phyloP scores from a whole-genome alignment of 2,113 vertebrate genomes.

The Tyrannus savana region DNA sequence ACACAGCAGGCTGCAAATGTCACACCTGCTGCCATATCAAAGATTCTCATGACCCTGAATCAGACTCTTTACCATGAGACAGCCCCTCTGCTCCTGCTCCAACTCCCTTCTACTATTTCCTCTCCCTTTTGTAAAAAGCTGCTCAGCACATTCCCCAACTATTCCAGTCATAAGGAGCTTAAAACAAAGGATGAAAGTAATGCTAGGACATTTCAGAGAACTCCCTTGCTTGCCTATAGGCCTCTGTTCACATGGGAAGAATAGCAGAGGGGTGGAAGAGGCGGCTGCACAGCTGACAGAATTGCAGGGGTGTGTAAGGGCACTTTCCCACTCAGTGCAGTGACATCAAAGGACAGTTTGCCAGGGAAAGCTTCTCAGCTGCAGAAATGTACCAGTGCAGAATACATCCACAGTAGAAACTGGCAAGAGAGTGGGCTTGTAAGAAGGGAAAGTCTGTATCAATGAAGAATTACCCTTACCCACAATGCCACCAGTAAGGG shows the following conservation, averaged over 20 bases:
- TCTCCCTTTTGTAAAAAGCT: not conserved
- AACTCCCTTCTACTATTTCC: not conserved
- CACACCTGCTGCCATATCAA: not conserved
- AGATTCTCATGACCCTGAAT: not conserved
- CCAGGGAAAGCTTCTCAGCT: not conserved
- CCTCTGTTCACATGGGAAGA: not conserved
- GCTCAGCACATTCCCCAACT: not conserved
- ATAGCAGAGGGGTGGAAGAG: not conserved
- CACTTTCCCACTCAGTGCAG: not conserved
- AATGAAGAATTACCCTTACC: not conserved
- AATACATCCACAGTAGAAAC: not conserved
- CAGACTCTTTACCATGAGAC: not conserved
- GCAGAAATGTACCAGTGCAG: not conserved
- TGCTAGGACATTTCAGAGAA: not conserved
- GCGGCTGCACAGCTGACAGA: not conserved
- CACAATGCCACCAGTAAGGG: not conserved
- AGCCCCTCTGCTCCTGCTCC: not conserved
- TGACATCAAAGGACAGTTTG: not conserved
- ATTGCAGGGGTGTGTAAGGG: not conserved
- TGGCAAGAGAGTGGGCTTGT: rapidly evolving
- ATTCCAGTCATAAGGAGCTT: not conserved
- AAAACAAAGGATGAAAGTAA: not conserved
- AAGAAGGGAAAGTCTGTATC: not conserved
- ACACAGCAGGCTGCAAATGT: not conserved
- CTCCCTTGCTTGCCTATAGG: not conserved